phyloP scores from a whole-genome alignment of 2,113 vertebrate species.

The Parotia lawesii region DNA sequence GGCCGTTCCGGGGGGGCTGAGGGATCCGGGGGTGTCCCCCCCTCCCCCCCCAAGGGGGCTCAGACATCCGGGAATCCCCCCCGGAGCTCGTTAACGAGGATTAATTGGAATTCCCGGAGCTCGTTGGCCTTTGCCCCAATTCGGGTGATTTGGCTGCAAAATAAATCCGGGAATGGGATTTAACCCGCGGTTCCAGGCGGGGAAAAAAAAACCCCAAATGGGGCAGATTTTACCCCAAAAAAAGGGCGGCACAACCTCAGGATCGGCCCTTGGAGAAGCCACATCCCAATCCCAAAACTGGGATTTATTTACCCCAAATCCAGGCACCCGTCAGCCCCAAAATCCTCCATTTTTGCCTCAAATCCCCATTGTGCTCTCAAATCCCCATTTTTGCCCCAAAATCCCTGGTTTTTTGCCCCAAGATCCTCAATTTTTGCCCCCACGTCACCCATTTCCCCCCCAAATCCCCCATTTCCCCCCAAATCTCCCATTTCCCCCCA shows the following conservation, averaged over 20 bases:
- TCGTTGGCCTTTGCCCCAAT: background rate
- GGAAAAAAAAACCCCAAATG: accelerated
- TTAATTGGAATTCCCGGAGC: background rate
- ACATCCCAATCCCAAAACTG: background rate
- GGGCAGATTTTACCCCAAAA: background rate
- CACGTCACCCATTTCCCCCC: background rate
- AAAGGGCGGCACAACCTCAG: accelerated
- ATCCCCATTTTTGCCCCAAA: too few species aligned
- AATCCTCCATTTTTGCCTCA: background rate
- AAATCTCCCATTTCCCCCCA: too few species aligned
- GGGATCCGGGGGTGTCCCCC: background rate
- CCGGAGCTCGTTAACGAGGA: background rate
- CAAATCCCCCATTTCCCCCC: background rate
- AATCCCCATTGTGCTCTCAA: background rate
- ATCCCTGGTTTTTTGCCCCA: background rate
- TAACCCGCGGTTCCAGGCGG: accelerated
- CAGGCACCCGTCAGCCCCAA: background rate
- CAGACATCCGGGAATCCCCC: background rate
- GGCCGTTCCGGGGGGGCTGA: accelerated
- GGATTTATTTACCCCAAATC: background rate
- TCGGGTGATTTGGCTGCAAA: background rate
- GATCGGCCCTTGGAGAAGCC: accelerated
- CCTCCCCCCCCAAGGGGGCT: background rate
- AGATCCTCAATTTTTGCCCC: background rate
- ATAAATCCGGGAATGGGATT: background rate